Conservation (phyloP, 2,797 vertebrate genomes). For the Saxicola maurus region DNA sequence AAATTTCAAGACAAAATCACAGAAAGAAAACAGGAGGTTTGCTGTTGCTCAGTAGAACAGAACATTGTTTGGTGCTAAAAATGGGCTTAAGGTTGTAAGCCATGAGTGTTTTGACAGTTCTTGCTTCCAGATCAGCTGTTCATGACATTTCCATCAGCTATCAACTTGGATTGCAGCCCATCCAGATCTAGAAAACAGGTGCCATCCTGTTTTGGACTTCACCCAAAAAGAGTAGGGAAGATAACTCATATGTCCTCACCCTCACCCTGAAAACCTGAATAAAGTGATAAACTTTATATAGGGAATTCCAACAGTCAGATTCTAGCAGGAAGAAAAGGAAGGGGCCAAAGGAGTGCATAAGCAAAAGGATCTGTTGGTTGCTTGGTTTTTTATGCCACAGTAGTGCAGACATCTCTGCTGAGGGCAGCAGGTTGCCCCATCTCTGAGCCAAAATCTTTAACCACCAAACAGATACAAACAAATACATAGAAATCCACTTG, state of each 20-base stretch:
- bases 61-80: not conserved
- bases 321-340: not conserved
- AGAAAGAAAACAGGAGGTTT: not conserved
- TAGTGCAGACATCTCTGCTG: not conserved
- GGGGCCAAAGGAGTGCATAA: not conserved
- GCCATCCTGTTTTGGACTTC: not conserved
- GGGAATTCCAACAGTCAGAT: not conserved
- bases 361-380: not conserved
- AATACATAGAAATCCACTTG: fast-evolving
- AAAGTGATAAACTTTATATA: not conserved
- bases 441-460: not conserved
- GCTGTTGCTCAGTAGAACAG: not conserved
- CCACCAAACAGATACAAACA: not conserved
- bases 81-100: not conserved
- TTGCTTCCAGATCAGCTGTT: slow-evolving; percentile 37
- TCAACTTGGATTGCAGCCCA: slow-evolving; percentile 12
- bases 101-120: not conserved
- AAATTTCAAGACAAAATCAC: not conserved
- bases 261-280: not conserved
- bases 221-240: not conserved
- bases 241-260: not conserved
- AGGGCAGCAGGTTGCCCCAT: not conserved
- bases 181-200: slow-evolving; percentile 27
- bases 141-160: slow-evolving; percentile 6
- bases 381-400: not conserved